Base-by-base conservation (phyloP, 2,888 invertebrate species). In the Orthonevra nobilis region DNA sequence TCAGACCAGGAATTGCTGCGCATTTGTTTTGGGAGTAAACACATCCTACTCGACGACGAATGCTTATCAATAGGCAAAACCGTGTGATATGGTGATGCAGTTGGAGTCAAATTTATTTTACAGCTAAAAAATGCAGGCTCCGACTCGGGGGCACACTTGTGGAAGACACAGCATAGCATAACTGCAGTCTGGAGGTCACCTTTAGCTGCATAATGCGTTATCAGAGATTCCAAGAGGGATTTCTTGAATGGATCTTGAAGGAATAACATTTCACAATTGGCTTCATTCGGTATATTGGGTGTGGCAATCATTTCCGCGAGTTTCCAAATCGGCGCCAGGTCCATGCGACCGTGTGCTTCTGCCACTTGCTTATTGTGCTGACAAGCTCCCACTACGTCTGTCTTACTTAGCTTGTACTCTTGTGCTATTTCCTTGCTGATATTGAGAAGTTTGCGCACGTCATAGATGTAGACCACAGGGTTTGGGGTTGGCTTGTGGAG, bases 171-270 rank as follows among this genome's bases (percentile, higher is more conserved):
- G 79, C 95, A 94, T 66, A 98, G 86, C 94, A 98, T 96, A 1
- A 97, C 97, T 2, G 97, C 96, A 88, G 96, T 98, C 90, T 98
- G 98, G 10, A 97, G 91, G 87, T 98, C 97, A 3, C 93, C 92
- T 56, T 94, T 91, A 82, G 92, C 91, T 0, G 95, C 95, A 86
- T 94, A 96, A 88, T 96, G 95, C 44, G 92, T 91, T 85, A 96
- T 96, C 86, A 98, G 89, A 1, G 96, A 94, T 85, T 97, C 94
- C 81, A 98, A 91, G 83, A 97, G 89, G 83, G 92, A 92, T 85
- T 94, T 93, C 81, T 97, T 97, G 83, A 97, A 95, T 0, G 98
- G 97, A 90, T 96, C 95, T 50, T 92, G 91, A 50, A 94, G 94
- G 85, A 93, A 91, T 77, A 92, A 92, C 84, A 93, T 92, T 83